Conservation (phyloP, 2,888 invertebrate species). For the Phyllotreta cruciferae region DNA sequence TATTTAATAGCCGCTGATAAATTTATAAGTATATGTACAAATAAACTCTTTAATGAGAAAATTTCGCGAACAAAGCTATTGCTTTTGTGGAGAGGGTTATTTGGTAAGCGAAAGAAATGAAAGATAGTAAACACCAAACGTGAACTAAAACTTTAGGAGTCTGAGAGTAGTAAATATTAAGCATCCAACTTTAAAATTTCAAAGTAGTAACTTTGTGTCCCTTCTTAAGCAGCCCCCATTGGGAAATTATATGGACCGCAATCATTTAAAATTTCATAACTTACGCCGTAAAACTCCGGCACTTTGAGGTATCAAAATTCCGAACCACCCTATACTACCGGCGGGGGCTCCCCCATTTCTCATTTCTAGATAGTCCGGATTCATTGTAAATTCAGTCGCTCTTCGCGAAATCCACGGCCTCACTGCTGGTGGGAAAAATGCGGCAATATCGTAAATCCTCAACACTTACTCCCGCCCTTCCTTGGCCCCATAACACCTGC, state of each 20-base stretch:
- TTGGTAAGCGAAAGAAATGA: too few relatives aligned
- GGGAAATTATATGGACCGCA: slow-evolving; percentile 9
- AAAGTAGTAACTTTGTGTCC: not conserved
- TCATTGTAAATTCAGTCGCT: slow-evolving; percentile 30
- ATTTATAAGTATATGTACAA: too few relatives aligned
- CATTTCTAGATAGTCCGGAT: slow-evolving; percentile 5
- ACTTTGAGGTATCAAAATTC: slow-evolving; percentile 4
- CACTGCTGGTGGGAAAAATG: slow-evolving; percentile 28
- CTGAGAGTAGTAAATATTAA: too few relatives aligned
- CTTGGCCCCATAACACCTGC: slow-evolving; percentile 9
- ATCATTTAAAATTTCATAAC: slow-evolving; percentile 6
- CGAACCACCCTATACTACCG: not conserved
- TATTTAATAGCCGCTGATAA: too few relatives aligned
- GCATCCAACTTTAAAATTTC: too few relatives aligned
- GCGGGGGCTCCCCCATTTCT: slow-evolving; percentile 2
- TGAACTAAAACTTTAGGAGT: too few relatives aligned
- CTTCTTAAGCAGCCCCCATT: not conserved
- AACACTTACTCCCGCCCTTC: slow-evolving; percentile 3
- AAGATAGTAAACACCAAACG: too few relatives aligned
- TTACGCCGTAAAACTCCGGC: not conserved
- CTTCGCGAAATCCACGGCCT: slow-evolving; percentile 17
- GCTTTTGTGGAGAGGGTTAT: too few relatives aligned
- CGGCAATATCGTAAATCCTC: slow-evolving; percentile 30
- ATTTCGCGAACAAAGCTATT: too few relatives aligned
- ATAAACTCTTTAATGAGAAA: too few relatives aligned